phyloP scores from a whole-genome alignment of 2,113 vertebrate genomes.

The Antigone vipio region DNA sequence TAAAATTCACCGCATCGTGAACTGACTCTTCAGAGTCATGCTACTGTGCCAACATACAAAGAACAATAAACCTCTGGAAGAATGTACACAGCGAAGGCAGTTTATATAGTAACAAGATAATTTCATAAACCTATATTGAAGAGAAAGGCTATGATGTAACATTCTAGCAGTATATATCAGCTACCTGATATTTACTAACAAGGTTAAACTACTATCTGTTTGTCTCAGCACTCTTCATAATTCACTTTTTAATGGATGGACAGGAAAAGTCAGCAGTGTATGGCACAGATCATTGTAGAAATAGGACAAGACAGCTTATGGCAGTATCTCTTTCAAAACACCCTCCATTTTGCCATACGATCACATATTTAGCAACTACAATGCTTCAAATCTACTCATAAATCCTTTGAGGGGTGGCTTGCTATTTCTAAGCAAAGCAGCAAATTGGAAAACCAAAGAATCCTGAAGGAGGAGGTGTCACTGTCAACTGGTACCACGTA shows the following conservation, averaged over 20 bases:
- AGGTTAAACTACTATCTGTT: conserved; percentile 59
- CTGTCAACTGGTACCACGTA: not conserved
- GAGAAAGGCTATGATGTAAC: conserved; percentile 43
- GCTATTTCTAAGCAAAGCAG: not conserved
- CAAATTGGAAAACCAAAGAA: not conserved
- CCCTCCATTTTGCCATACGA: not conserved
- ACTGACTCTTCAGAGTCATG: conserved; percentile 29
- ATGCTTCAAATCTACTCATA: not conserved
- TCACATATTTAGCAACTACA: not conserved
- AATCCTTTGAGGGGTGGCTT: conserved; percentile 38
- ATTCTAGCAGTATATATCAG: conserved; percentile 43
- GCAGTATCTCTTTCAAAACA: not conserved
- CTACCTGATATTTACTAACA: conserved; percentile 56
- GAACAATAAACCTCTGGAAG: conserved; percentile 53
- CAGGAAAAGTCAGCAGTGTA: conserved; percentile 52
- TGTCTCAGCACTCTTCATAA: conserved; percentile 62
- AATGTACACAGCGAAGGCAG: not conserved
- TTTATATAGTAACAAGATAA: conserved; percentile 40
- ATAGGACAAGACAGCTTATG: conserved; percentile 12
- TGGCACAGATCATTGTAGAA: conserved; percentile 37
- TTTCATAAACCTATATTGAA: conserved; percentile 43
- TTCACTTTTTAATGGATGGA: conserved; percentile 59
- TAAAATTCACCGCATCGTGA: conserved; percentile 52
- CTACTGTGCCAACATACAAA: conserved; percentile 24
- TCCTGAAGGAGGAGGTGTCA: conserved; percentile 14